Evolutionary conservation across 2,888 invertebrate genomes (phyloP), one percentile per base, ranked within the genome.

Genomic region (Caenorhabditis wallacei): DNA sequence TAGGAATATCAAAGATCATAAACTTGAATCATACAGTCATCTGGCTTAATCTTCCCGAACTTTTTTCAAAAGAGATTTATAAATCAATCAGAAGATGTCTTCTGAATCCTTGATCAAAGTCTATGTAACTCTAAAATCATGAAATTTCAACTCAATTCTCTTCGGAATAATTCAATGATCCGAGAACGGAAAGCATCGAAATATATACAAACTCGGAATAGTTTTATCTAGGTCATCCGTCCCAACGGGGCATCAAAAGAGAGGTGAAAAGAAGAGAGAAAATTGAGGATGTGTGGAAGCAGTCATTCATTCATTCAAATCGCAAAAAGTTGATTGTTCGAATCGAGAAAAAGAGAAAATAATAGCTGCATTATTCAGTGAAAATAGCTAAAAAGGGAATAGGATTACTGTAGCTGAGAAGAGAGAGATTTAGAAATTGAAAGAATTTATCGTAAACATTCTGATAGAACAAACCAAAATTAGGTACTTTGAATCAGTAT

Each of bases 151-250:
- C 24, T 69, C 20, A n/a, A 24, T 10, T 40, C 40, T 40, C 2
- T 10, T 40, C 20, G 37, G 43, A 37, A 37, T 24, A 22, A 40
- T 35, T 40, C 53, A 64, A 64, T 64, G 72, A 63, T 64, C 64
- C 63, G 72, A 74, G 64, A 74, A 64, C 53, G 64, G 61, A 71
- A n/a, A 71, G 61, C 48, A 57, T 48, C 46, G 48, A 18, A 40
- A 37, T 20, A 18, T 30, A 26, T 43, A 69, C 56, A 57, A 61
- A 61, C 51, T 71, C 53, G 40, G 72, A 72, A 63, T 72, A 63
- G 72, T 54, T 11, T 63, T 63, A 72, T 63, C 61, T 72, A 72
- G 72, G 72, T 72, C 72, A 72, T 22, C 63, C 72, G 63, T 46
- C 70, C 69, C 56, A 69, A 69, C 69, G 54, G 69, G 69, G 53